These are phyloP conservation scores for Melanostoma scalare DNA, from an alignment of 2,888 invertebrate species.

Conservation along the genomic window DNA sequence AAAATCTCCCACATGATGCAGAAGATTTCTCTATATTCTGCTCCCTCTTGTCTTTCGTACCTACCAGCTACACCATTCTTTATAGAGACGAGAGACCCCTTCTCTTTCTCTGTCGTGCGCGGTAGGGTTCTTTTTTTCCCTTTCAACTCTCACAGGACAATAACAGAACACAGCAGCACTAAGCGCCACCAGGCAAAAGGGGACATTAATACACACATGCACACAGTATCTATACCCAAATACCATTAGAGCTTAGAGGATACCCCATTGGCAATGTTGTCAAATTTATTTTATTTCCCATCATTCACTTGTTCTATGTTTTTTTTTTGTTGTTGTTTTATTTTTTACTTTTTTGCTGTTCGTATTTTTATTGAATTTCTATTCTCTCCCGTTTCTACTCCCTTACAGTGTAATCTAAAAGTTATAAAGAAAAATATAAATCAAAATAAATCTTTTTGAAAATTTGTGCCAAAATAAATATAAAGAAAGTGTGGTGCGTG, in stretches of 20 bases:
- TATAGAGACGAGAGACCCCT: background rate
- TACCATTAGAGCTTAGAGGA: slow-evolving; percentile 18
- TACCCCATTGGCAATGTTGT: slow-evolving; percentile 63
- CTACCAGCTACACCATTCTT: slow-evolving; percentile 12
- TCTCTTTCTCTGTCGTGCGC: slow-evolving; percentile 43
- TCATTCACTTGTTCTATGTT: slow-evolving; percentile 62
- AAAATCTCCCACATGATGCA: slow-evolving; percentile 68
- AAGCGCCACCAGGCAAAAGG: slow-evolving; percentile 55
- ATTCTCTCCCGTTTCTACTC: slow-evolving; percentile 16
- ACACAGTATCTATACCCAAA: slow-evolving; percentile 21
- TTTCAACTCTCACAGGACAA: slow-evolving; percentile 53
- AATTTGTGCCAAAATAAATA: slow-evolving; percentile 64
- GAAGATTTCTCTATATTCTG: slow-evolving; percentile 33
- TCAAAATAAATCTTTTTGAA: slow-evolving; percentile 54
- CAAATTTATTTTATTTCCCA: slow-evolving; percentile 60
- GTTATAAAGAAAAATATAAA: slow-evolving; percentile 55
- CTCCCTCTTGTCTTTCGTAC: slow-evolving; percentile 35
- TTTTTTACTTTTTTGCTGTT: slow-evolving; percentile 28
- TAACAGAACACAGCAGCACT: slow-evolving; percentile 30
- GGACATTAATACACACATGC: slow-evolving; percentile 30
- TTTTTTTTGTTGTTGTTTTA: slow-evolving; percentile 39
- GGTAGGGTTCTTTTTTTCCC: slow-evolving; percentile 7
- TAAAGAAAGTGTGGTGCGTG: slow-evolving; percentile 67
- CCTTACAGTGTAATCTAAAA: slow-evolving; percentile 63
- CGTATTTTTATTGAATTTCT: slow-evolving; percentile 33